These are phyloP conservation scores for Sorex araneus DNA, from an alignment of 2,113 vertebrate genomes.

Conservation along the genomic window DNA sequence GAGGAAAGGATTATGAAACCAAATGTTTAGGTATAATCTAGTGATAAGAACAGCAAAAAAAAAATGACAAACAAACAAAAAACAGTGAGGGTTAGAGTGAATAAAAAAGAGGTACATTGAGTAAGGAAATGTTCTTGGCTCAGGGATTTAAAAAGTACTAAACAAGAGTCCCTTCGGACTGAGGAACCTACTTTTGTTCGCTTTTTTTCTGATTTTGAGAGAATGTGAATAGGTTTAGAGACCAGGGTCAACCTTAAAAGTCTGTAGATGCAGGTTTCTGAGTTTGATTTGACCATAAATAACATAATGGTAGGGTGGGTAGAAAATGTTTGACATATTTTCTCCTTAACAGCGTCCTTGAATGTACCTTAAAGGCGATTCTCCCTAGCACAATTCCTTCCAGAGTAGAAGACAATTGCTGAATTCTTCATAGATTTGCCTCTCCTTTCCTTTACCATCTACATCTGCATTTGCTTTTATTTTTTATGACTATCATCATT, in stretches of 20 bases:
- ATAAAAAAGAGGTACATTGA: not conserved
- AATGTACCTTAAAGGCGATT: not conserved
- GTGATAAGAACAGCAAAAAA: not conserved
- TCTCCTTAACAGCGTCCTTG: not conserved
- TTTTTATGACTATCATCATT: not conserved
- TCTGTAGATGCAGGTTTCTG: not conserved
- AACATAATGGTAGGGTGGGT: not conserved
- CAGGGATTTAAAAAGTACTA: not conserved
- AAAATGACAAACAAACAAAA: too few relatives aligned
- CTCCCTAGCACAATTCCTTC: not conserved
- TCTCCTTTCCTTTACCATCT: not conserved
- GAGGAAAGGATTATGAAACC: not conserved
- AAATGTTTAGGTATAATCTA: not conserved
- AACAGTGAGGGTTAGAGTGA: not conserved
- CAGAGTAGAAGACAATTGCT: not conserved
- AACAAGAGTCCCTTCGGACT: not conserved
- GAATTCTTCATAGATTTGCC: not conserved
- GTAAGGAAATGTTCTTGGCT: not conserved
- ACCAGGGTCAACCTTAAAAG: not conserved
- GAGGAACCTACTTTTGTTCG: not conserved
- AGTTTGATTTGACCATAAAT: not conserved
- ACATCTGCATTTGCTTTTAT: not conserved
- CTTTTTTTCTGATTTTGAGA: constrained; percentile 13
- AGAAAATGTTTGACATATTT: not conserved
- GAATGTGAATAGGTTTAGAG: not conserved